Conservation (phyloP, 1,140 invertebrate genomes). For the Araneus ventricosus region DNA sequence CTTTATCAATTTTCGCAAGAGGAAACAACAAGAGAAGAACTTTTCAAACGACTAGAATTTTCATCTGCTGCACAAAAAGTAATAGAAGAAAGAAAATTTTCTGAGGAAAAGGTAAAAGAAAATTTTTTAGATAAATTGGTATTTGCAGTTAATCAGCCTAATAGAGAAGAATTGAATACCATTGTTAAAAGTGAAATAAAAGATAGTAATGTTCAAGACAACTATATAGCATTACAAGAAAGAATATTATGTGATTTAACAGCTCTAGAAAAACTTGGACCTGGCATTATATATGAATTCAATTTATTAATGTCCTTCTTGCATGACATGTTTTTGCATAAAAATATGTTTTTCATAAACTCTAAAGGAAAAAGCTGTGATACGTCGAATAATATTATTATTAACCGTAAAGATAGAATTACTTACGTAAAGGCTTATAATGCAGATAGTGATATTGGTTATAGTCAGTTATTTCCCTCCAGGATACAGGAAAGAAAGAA, state of each 20-base stretch:
- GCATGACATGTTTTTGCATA: too few species aligned
- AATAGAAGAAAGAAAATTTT: conserved; percentile 46
- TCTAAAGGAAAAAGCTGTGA: conserved; percentile 42
- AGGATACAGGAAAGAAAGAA: too few species aligned
- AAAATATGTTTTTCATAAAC: too few species aligned
- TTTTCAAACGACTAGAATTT: conserved; percentile 39
- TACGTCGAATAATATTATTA: conserved; percentile 28
- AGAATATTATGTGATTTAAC: conserved; percentile 33
- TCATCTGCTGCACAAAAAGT: conserved; percentile 50
- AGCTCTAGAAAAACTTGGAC: background rate
- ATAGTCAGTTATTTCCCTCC: too few species aligned
- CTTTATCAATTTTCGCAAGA: too few species aligned
- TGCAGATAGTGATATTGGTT: conserved; percentile 56
- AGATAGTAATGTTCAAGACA: conserved; percentile 47
- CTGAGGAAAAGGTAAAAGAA: too few species aligned
- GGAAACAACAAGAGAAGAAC: conserved; percentile 53
- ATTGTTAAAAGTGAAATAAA: conserved; percentile 56
- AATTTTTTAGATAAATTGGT: too few species aligned
- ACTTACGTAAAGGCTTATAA: conserved; percentile 43
- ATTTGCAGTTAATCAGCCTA: conserved; percentile 50
- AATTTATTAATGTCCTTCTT: too few species aligned
- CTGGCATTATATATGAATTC: conserved; percentile 46
- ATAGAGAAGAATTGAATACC: conserved; percentile 60
- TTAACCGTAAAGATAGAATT: too few species aligned
- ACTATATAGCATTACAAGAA: too few species aligned